Evolutionary conservation across 1,140 invertebrate genomes (phyloP).

Genomic region (Drosophila repleta): DNA sequence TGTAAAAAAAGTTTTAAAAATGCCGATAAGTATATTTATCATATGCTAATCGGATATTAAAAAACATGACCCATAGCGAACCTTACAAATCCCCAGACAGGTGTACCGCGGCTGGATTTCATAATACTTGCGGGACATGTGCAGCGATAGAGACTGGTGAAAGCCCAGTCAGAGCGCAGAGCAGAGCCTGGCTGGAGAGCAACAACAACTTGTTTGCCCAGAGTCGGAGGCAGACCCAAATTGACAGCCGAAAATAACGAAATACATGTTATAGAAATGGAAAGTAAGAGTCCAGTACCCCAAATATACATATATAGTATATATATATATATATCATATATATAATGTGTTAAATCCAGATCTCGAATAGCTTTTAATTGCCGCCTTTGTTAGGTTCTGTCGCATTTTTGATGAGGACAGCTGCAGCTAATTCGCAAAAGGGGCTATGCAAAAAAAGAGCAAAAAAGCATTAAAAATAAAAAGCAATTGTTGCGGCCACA

Average conservation of each 20-base stretch:
- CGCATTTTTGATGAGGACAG: constrained; percentile 11
- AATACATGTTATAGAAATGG: constrained; percentile 25
- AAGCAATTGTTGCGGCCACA: constrained; percentile 48
- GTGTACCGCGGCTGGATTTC: constrained; percentile 24
- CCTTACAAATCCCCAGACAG: background rate
- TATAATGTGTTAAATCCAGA: background rate
- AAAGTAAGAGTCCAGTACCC: constrained; percentile 18
- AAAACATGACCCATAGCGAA: background rate
- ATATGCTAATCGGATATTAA: background rate
- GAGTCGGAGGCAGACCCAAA: constrained; percentile 6
- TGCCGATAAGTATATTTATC: background rate
- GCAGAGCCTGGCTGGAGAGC: constrained; percentile 3
- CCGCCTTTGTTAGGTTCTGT: constrained; percentile 51
- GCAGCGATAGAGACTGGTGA: constrained; percentile 23
- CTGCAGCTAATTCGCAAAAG: constrained; percentile 28
- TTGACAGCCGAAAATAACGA: constrained; percentile 29
- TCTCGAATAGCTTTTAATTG: constrained; percentile 12
- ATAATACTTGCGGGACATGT: constrained; percentile 29
- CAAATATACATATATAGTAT: background rate
- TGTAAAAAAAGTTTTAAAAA: background rate
- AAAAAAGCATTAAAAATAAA: constrained; percentile 12
- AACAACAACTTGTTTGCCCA: constrained; percentile 40
- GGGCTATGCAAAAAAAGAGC: constrained; percentile 59
- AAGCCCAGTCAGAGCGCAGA: constrained; percentile 31
- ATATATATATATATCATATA: background rate